phyloP scores from a whole-genome alignment of 2,797 vertebrate species.

The Pogoniulus pusillus region DNA sequence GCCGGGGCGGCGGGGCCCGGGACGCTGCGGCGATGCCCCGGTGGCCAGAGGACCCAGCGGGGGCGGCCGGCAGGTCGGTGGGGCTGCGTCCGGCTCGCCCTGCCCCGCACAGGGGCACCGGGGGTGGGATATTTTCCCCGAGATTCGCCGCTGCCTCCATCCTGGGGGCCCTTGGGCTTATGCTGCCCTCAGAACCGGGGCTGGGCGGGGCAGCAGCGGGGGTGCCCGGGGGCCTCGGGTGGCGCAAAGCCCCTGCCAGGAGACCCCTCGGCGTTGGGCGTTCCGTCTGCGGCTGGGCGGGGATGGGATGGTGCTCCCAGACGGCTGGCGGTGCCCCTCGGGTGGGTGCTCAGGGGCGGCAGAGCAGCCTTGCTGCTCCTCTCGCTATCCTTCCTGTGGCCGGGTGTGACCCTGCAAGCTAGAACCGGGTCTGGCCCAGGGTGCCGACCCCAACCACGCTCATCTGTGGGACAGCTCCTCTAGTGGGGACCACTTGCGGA shows the following conservation, averaged over 20 bases:
- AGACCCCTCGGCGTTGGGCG: background rate
- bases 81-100: background rate
- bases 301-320: background rate
- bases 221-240: background rate
- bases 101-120: background rate
- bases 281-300: background rate
- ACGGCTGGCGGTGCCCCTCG: no score
- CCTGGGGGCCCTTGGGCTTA: background rate
- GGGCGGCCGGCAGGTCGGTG: conserved; percentile 37
- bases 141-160: background rate
- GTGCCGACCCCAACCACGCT: rapidly evolving
- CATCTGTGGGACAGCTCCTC: background rate
- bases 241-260: background rate
- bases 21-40: conserved; percentile 1
- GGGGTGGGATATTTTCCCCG: background rate
- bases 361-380: background rate
- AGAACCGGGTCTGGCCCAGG: background rate
- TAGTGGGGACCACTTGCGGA: background rate
- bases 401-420: rapidly evolving
- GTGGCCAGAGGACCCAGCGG: background rate
- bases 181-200: background rate
- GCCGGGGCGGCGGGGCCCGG: background rate
- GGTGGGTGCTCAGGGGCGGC: background rate
- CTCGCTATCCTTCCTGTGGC: no score
- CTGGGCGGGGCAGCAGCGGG: background rate